Evolutionary conservation across 2,113 vertebrate genomes (phyloP), one percentile per base, ranked within the genome.

Genomic region (cattle (Bos taurus)): DNA sequence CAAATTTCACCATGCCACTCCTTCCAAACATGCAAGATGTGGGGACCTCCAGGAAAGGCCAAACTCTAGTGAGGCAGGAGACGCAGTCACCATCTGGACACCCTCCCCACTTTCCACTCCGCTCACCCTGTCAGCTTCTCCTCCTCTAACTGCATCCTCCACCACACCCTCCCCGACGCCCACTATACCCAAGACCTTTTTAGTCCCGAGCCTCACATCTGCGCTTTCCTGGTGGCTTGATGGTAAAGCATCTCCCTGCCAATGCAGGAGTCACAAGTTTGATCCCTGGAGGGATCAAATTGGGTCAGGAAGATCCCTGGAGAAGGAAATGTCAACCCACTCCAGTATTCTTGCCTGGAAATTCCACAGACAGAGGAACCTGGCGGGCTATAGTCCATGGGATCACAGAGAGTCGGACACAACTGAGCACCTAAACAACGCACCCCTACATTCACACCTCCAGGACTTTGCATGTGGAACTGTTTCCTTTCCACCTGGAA

Each of bases 341-440:
- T 36, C 67, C 5, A 0, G 67, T 71, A 40, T 71, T 40, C 10
- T 40, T 40, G 19, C 67, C 10, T 71, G 36, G 19, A 36, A 71
- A 71, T 40, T 71, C n/a, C 67, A 40, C 0, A 2, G 10, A 71
- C 19, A 40, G 67, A 40, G 67, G 67, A 71, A 40, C 71, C 71
- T 26, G 3, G 36, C 0, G 2, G 71, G 40, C 71, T 43, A 26
- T 26, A 14, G 71, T 40, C 3, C 40, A 43, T 7, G 36, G 1
- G 6, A 1, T 43, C 6, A 2, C 40, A 43, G 26, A 77, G 40
- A 26, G 6, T 4, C 3, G 3, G 71, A 77, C 40, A 43, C 23
- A 26, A 4, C 3, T 26, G 21, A 77, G 40, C 71, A 26, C 13
- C 71, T 77, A 26, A 77, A 26, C 12, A 77, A 77, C 0, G 2